Conservation (phyloP, 2,797 vertebrate species). For the Liparis tanakae region DNA sequence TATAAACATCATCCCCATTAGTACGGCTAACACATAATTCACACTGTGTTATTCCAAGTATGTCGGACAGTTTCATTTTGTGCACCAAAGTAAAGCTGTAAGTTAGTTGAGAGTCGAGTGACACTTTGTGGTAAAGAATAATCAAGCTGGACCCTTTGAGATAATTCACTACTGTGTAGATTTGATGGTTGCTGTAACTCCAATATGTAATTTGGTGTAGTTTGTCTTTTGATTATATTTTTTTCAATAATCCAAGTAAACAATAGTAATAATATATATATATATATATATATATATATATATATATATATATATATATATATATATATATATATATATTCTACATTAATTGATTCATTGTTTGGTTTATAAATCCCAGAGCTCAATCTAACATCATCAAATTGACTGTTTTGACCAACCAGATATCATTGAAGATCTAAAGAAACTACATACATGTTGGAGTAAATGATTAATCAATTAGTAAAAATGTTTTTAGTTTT, state of each 20-base stretch:
- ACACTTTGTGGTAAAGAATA: background rate
- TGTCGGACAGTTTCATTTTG: constrained; percentile 18
- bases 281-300: too few species aligned
- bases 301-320: too few species aligned
- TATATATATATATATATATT: background rate
- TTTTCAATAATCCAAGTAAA: background rate
- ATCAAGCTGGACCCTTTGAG: background rate
- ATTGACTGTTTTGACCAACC: background rate
- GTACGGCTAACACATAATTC: constrained; percentile 38
- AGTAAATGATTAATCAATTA: too few species aligned
- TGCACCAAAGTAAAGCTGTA: background rate
- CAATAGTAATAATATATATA: background rate
- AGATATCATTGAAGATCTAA: background rate
- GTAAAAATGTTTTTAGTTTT: too few species aligned
- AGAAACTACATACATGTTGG: background rate
- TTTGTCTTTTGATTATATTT: background rate
- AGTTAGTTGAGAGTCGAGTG: constrained; percentile 10
- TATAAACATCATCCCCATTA: constrained; percentile 49
- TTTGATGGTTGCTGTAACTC: background rate
- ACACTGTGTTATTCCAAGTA: constrained; percentile 33
- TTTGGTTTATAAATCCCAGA: background rate
- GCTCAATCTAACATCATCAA: background rate
- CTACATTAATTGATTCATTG: background rate
- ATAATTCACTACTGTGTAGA: too few species aligned
- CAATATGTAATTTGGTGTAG: background rate